Base-by-base conservation (phyloP, 2,113 vertebrate species). In the Thunnus maccoyii region DNA sequence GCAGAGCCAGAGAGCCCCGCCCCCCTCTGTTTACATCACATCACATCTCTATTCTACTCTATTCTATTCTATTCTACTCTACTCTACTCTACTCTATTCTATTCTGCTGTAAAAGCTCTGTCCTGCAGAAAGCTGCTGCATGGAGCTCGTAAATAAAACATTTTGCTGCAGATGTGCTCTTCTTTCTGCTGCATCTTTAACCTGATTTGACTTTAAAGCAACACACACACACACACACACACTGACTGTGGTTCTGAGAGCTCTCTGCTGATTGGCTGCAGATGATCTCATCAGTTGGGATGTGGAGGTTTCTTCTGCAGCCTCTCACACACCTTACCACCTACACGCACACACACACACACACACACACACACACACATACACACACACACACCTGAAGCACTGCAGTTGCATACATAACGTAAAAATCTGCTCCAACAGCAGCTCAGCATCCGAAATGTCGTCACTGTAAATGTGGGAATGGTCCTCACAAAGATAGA, bases 261-360 rank as follows among this genome's bases (percentile, higher is more conserved):
- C 87, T 85, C 30, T 70, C 82, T 18, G 32, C 87, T 88, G 88
- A 95, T 95, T 95, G 95, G 95, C 87, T 92, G 79, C 27, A 65
- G 85, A 87, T 95, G 91, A 95, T 94, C 94, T 95, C 94, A 95
- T 84, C 65, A 52, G 80, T 82, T 77, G 77, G 66, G 89, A 88
- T 86, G 88, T 89, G 88, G 90, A 91, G 88, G 92, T 80, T 88
- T 91, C 78, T 82, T 76, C 84, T 72, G 69, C 71, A 73, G 74
- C 80, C 50, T 78, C 75, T 36, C 74, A 36, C 85, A 66, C 55
- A 61, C 48, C 61, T 70, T 50, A 36, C 15, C 52, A 16, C 72
- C 52, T 25, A 0, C 80, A 57, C 69, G 30, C 60, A 27, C 56
- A 77, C 88, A 76, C 73, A 47, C 72, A 74, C 77, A 73, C 67